Evolutionary conservation across 2,113 vertebrate genomes (phyloP).

Genomic region (Rhegmatorhina hoffmannsi): DNA sequence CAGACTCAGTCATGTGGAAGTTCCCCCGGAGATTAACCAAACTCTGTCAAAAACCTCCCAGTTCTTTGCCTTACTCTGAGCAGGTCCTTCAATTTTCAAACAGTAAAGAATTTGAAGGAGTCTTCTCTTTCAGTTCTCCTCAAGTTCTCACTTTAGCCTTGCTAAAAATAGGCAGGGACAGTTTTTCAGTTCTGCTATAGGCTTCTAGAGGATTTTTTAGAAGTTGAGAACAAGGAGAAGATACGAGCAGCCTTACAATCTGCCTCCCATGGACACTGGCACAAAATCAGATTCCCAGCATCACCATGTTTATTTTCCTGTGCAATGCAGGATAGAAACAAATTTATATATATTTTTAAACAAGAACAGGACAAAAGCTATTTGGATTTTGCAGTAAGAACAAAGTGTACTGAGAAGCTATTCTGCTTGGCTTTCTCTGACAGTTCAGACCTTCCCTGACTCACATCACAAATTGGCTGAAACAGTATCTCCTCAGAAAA

Average conservation of each 20-base stretch:
- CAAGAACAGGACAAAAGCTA: neutral
- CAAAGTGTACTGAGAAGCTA: neutral
- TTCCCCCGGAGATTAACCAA: neutral
- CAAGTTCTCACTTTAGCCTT: neutral
- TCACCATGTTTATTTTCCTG: neutral
- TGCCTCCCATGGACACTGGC: neutral
- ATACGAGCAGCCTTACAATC: neutral
- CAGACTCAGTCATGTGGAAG: slow-evolving; percentile 14
- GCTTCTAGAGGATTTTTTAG: neutral
- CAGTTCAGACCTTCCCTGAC: neutral
- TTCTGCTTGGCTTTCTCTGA: neutral
- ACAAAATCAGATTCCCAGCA: neutral
- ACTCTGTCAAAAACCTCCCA: neutral
- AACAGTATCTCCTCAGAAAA: neutral
- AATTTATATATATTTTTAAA: neutral
- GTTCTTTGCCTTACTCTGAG: neutral
- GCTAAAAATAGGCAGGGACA: neutral
- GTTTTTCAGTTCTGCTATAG: neutral
- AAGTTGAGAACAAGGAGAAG: neutral
- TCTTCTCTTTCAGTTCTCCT: slow-evolving; percentile 37
- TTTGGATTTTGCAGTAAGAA: neutral
- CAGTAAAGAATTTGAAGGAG: slow-evolving; percentile 41
- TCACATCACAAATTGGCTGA: neutral
- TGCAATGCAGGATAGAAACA: neutral
- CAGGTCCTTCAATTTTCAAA: slow-evolving; percentile 28